phyloP scores from a whole-genome alignment of 2,888 invertebrate genomes.

The Oscheius onirici region DNA sequence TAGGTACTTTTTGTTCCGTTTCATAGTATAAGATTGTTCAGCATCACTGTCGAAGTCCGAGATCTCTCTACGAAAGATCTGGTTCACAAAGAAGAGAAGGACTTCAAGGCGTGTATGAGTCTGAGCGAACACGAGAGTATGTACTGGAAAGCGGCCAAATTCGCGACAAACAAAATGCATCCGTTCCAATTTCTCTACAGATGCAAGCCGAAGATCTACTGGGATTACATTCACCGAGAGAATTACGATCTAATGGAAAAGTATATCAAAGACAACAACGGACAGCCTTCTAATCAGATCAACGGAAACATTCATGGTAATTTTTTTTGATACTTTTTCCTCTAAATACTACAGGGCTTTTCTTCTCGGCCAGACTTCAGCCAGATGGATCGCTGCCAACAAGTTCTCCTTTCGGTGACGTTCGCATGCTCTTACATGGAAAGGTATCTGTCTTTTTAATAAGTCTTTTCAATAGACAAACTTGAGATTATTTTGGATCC shows the following conservation, averaged over 20 bases:
- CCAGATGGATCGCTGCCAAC: slow-evolving; percentile 56
- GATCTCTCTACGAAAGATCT: neutral
- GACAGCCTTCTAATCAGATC: slow-evolving; percentile 65
- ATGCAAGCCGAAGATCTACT: slow-evolving; percentile 63
- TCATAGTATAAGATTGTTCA: slow-evolving; percentile 4
- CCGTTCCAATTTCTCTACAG: slow-evolving; percentile 52
- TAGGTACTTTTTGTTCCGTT: neutral
- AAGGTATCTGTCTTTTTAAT: neutral
- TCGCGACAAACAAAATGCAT: slow-evolving; percentile 45
- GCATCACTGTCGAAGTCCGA: slow-evolving; percentile 30
- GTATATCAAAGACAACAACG: slow-evolving; percentile 69
- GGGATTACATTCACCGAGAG: slow-evolving; percentile 59
- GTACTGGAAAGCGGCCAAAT: slow-evolving; percentile 40
- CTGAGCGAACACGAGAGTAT: slow-evolving; percentile 39
- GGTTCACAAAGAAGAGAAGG: slow-evolving; percentile 30
- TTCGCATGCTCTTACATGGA: slow-evolving; percentile 58
- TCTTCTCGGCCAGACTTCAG: slow-evolving; percentile 69
- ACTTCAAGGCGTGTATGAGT: slow-evolving; percentile 48
- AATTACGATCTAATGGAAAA: slow-evolving; percentile 62
- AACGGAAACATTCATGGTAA: slow-evolving; percentile 60
- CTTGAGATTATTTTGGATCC: slow-evolving; percentile 38
- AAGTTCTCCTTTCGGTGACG: slow-evolving; percentile 67
- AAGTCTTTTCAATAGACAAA: neutral
- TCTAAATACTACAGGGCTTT: slow-evolving; percentile 60
- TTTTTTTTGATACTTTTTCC: neutral